Evolutionary conservation across 2,113 vertebrate genomes (phyloP).

Genomic region (Thunnus maccoyii): DNA sequence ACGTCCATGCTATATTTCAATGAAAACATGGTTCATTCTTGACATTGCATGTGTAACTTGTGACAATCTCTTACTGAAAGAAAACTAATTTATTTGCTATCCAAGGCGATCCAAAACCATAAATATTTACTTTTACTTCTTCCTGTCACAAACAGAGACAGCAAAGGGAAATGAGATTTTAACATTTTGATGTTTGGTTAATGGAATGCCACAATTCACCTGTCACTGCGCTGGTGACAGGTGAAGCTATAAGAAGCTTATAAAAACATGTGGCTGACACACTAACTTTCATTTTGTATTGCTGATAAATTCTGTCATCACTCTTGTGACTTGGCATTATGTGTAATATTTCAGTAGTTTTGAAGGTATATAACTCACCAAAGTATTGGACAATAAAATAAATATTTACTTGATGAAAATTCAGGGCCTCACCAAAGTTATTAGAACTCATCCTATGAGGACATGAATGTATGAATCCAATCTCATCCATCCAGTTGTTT

Average conservation of each 20-base stretch:
- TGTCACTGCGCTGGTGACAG: not conserved
- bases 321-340: not conserved
- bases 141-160: not conserved
- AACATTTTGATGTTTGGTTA: constrained; percentile 16
- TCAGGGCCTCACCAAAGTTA: too few relatives aligned
- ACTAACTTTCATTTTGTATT: constrained; percentile 1
- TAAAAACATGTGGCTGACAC: constrained; percentile 15
- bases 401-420: too few relatives aligned
- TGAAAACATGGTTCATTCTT: not conserved
- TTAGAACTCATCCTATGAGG: too few relatives aligned
- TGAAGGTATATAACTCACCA: too few relatives aligned
- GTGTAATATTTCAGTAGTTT: not conserved
- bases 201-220: constrained; percentile 21
- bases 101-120: not conserved
- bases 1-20: not conserved
- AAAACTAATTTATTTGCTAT: not conserved
- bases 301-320: not conserved
- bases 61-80: not conserved
- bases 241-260: constrained; percentile 2
- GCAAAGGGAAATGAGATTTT: constrained; percentile 1
- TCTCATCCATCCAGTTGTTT: too few relatives aligned
- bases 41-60: not conserved
- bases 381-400: too few relatives aligned
- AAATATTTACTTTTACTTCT: not conserved
- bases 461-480: too few relatives aligned